Conservation (phyloP, 2,797 vertebrate genomes). For the Trachops cirrhosus region DNA sequence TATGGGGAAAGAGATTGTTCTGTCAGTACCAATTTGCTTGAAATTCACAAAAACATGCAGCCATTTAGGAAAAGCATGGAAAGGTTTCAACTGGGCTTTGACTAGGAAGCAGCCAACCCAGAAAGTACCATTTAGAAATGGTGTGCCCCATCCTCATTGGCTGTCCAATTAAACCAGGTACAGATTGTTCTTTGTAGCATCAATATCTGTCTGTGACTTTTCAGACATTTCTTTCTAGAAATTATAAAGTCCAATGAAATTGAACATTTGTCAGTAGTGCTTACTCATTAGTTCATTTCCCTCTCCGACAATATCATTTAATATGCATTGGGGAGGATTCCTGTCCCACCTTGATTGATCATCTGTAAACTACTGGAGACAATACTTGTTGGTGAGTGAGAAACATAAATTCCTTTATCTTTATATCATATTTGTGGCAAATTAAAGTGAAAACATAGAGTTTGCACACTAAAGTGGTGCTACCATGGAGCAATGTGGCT, state of each 20-base stretch:
- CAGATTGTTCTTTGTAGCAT: not conserved
- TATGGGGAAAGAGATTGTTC: not conserved
- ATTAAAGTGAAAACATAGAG: conserved; percentile 82
- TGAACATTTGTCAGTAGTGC: not conserved
- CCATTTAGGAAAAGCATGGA: not conserved
- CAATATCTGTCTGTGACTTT: not conserved
- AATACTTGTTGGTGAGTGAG: conserved; percentile 78
- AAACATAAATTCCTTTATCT: conserved; percentile 80
- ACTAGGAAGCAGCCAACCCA: not conserved
- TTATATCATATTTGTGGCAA: conserved; percentile 82
- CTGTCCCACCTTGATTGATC: conserved; percentile 77
- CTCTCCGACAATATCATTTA: conserved; percentile 67
- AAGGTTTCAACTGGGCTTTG: not conserved
- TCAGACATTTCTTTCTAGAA: not conserved
- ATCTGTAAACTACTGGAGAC: conserved; percentile 76
- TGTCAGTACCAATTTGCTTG: not conserved
- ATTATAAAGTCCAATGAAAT: conserved; percentile 23
- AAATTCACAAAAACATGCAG: not conserved
- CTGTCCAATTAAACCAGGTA: accelerated
- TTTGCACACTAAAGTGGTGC: conserved; percentile 80
- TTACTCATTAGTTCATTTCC: conserved; percentile 58
- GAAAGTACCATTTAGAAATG: not conserved
- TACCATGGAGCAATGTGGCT: conserved; percentile 79
- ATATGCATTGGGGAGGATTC: conserved; percentile 63
- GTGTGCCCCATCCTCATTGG: accelerated